Evolutionary conservation across 2,888 invertebrate species (phyloP), one percentile per base, ranked within the genome.

Genomic region (Mellilla xanthometata): DNA sequence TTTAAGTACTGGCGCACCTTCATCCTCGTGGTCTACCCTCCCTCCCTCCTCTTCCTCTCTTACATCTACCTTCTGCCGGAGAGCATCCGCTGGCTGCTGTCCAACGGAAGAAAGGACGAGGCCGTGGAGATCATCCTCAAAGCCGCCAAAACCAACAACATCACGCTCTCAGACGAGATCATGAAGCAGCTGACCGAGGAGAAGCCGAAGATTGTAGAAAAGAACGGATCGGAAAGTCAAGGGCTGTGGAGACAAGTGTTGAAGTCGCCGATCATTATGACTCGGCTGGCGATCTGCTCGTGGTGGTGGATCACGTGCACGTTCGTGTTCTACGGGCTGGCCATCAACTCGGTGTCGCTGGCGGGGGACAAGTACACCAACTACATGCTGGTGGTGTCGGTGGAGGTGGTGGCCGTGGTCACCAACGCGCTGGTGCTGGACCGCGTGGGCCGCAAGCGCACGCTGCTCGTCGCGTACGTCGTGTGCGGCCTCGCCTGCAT

Each of bases 301-400:
- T 88, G 85, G 76, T 95, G 95, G 84, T 95, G 95, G 95, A 92
- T 95, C 28, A 93, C 95, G 0, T 95, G 94, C 60, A 93, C 94
- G 0, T 93, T 96, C 56, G 93, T 96, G 28, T 96, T 95, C 76
- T 96, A 95, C 67, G 96, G 96, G 0, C 80, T 96, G 40, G 94
- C 94, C 2, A 88, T 96, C 56, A 95, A 94, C 81, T 93, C 95
- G 0, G 94, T 95, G 8, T 90, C 93, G 0, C 78, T 96, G 48
- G 92, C 93, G 12, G 95, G 95, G 0, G 93, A 95, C 72, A 94
- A 93, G 70, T 95, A 95, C 72, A 79, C 94, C 9, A 96, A 95
- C 77, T 96, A 95, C 68, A 93, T 95, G 59, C 72, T 93, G 60
- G 93, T 93, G 28, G 90, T 92, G 15, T 77, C 92, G 42, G 92